phyloP scores from a whole-genome alignment of 2,113 vertebrate species.

The Protomyctophum bolini region DNA sequence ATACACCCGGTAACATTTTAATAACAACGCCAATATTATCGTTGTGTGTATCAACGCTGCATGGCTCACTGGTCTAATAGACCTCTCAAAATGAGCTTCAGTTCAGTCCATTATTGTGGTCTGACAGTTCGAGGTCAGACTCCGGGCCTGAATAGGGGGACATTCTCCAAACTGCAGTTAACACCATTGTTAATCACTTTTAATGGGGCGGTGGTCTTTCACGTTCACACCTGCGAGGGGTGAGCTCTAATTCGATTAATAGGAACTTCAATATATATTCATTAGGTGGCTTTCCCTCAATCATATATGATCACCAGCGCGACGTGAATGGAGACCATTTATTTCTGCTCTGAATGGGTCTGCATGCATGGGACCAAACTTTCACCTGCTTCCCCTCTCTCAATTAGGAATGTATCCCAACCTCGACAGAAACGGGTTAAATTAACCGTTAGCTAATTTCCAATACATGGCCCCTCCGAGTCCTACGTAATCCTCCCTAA shows the following conservation, averaged over 20 bases:
- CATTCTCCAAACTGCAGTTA: slow-evolving; percentile 75
- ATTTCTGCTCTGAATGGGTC: slow-evolving; percentile 91
- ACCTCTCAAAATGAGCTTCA: slow-evolving; percentile 14
- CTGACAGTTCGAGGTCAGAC: slow-evolving; percentile 71
- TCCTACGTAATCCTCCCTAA: slow-evolving; percentile 85
- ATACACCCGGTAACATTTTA: background rate
- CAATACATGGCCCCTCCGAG: slow-evolving; percentile 83
- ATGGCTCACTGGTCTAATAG: slow-evolving; percentile 8
- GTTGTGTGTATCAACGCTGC: no score
- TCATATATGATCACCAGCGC: slow-evolving; percentile 91
- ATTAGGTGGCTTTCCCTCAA: slow-evolving; percentile 90
- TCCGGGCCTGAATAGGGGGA: slow-evolving; percentile 73
- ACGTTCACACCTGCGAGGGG: slow-evolving; percentile 90
- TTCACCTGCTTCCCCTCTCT: slow-evolving; percentile 98
- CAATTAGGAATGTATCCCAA: slow-evolving; percentile 99
- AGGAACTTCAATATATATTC: slow-evolving; percentile 94
- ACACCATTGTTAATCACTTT: slow-evolving; percentile 84
- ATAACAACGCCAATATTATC: background rate
- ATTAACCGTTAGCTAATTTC: slow-evolving; percentile 98
- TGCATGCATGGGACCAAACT: slow-evolving; percentile 91
- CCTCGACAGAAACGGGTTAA: slow-evolving; percentile 98
- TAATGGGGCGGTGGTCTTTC: slow-evolving; percentile 80
- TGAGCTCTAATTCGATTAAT: slow-evolving; percentile 95
- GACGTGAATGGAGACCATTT: slow-evolving; percentile 92
- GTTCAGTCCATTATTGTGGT: slow-evolving; percentile 26